Evolutionary conservation across 2,797 vertebrate genomes (phyloP), one percentile per base, ranked within the genome.

Genomic region (Acrossocheilus wenchowensis): DNA sequence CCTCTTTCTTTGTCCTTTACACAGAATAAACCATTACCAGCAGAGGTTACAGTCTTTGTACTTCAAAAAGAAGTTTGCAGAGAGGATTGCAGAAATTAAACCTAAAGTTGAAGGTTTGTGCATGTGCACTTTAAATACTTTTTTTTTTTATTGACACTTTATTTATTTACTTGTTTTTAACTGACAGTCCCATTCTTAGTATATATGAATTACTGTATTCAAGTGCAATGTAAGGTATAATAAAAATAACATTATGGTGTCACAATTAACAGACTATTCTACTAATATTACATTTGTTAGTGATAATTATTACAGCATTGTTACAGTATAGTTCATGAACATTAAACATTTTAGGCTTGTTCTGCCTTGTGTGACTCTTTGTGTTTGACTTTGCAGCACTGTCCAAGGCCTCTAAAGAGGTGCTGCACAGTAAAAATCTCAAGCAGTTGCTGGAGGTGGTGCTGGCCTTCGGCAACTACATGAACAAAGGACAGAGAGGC

Each of bases 11-110:
- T 75, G 72, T 69, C 57, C 36, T 88, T 83, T 87, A 92, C 82
- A 82, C 94, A 99, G 98, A 95, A 99, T 99, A 94, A 98, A 97
- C 94, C 98, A 99, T 94, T 99, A 99, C 92, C 98, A 99, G 92
- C 98, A 99, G 94, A 95, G 97, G 91, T 90, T 99, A 74, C 98
- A 99, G 88, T 97, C 98, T 0, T 92, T 99, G 39, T 98, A 99
- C 94, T 98, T 99, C 94, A 99, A 99, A 90, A 99, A 99, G 95
- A 99, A 99, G 95, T 99, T 99, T 96, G 97, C 98, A 19, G 98
- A 99, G 94, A 96, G 98, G 90, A 97, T 99, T 92, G 96, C 97
- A 17, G 98, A 99, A 94, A 95, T 98, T 87, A 99, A 99, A 92
- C 98, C 98, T 89, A 99, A 99, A 95, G 97, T 99, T 84, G 98